Evolutionary conservation across 2,797 vertebrate species (phyloP).

Genomic region (Pangasius djambal): DNA sequence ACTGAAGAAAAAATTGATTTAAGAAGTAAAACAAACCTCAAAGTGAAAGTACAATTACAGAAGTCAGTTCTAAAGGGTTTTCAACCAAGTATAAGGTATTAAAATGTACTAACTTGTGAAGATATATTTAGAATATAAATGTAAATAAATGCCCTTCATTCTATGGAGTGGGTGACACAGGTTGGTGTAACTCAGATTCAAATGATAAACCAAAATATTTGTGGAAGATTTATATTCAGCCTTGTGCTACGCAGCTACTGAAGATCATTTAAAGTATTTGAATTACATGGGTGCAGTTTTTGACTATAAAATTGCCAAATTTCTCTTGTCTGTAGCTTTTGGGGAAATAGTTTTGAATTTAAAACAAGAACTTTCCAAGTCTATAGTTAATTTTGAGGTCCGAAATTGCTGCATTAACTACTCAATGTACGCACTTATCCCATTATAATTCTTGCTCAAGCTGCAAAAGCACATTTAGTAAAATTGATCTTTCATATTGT

Average conservation of each 20-base stretch:
- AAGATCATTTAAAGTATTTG: neutral
- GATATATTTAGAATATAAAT: no score
- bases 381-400: neutral
- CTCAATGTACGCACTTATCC: neutral
- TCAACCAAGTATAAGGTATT: no score
- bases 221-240: neutral
- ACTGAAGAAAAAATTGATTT: no score
- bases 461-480: neutral
- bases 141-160: no score
- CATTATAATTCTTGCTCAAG: neutral
- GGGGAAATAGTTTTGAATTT: neutral
- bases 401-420: neutral
- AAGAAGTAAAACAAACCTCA: no score
- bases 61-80: no score
- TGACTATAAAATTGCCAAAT: neutral
- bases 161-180: no score
- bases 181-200: no score
- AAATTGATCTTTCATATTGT: neutral
- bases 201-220: no score
- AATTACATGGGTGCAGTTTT: neutral
- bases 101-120: no score
- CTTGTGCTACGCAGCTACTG: neutral
- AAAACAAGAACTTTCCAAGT: neutral
- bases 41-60: no score
- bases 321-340: neutral